Evolutionary conservation across 2,113 vertebrate species (phyloP), one percentile per base, ranked within the genome.

Genomic region (Oxygymnocypris stewartii): DNA sequence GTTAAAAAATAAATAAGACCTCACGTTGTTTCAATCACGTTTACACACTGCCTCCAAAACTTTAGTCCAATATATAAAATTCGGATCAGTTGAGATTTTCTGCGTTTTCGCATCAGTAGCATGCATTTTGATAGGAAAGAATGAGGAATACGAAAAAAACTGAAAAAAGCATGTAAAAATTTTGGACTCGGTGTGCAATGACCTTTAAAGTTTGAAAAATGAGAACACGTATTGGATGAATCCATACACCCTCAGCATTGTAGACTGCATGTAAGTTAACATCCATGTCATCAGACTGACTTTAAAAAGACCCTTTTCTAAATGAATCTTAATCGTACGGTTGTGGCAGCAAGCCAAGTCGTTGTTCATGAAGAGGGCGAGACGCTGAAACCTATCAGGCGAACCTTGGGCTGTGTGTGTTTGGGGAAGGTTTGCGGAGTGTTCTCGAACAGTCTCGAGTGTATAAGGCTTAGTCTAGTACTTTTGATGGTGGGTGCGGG

Each of bases 381-480:
- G 75, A 31, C 75, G 25, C 49, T 8, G 16, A 80, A 40, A 44
- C 61, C 9, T 31, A 31, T 59, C 12, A 16, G 71, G 69, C 18
- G 20, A 79, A 77, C 42, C 20, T 35, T 20, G 73, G 11, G 13
- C 8, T 57, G n/a, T 71, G 59, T 47, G 12, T 83, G 57, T 87
- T 42, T 78, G 51, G 47, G 44, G 37, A 63, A 51, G 31, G 57
- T 84, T 63, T 40, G 40, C 44, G 11, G 42, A 79, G 81, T 69
- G 75, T 71, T 84, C 75, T 37, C 35, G 12, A 85, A 81, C 42
- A 25, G 44, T 49, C 47, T 14, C 12, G 11, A 75, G 81, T 25
- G 54, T 89, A 79, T 90, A 57, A 82, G 65, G 35, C n/a, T 89
- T 47, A 35, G n/a, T 25, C 71, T 25, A 84, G 81, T 44, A 88